A percentile compares a stretch with the other conserved stretches of the same genome.
These are phyloP conservation scores for Carposina sasakii DNA, from an alignment of 1,140 invertebrate genomes.

Conservation along the genomic window DNA sequence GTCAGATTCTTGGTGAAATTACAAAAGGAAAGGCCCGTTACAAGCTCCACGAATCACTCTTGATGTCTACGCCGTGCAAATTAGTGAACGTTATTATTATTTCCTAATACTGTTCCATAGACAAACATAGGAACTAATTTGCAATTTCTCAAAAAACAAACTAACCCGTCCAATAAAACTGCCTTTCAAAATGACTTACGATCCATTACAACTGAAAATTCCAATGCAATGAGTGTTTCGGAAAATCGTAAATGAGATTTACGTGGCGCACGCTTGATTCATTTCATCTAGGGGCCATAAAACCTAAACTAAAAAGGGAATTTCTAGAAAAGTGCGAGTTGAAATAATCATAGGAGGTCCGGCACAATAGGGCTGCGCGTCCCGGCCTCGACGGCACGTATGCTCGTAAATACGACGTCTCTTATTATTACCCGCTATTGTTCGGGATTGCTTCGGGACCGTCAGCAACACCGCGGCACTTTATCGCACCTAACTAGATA, in stretches of 20 bases:
- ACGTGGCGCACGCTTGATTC: constrained; percentile 31
- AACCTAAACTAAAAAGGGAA: constrained; percentile 51
- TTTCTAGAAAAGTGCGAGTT: constrained; percentile 58
- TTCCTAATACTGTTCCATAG: too few relatives aligned
- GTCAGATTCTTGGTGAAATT: too few relatives aligned
- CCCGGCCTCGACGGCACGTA: constrained; percentile 63
- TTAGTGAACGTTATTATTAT: too few relatives aligned
- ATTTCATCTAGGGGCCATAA: constrained; percentile 46
- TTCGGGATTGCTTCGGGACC: constrained; percentile 56
- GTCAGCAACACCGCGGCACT: constrained; percentile 26
- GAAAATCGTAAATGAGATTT: constrained; percentile 36
- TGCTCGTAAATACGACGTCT: constrained; percentile 68
- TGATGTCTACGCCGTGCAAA: too few relatives aligned
- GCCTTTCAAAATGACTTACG: constrained; percentile 19
- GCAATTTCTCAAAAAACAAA: too few relatives aligned
- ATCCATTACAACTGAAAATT: constrained; percentile 18
- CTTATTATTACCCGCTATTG: constrained; percentile 70
- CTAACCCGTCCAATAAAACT: too few relatives aligned
- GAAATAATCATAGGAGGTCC: constrained; percentile 71
- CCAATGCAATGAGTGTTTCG: constrained; percentile 23
- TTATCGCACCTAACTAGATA: too few relatives aligned
- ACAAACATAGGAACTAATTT: too few relatives aligned
- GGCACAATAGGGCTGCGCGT: constrained; percentile 64
- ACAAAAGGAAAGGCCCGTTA: too few relatives aligned
- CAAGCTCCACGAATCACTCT: too few relatives aligned